Evolutionary conservation across 2,797 vertebrate genomes (phyloP).

Genomic region (Pagetopsis macropterus): DNA sequence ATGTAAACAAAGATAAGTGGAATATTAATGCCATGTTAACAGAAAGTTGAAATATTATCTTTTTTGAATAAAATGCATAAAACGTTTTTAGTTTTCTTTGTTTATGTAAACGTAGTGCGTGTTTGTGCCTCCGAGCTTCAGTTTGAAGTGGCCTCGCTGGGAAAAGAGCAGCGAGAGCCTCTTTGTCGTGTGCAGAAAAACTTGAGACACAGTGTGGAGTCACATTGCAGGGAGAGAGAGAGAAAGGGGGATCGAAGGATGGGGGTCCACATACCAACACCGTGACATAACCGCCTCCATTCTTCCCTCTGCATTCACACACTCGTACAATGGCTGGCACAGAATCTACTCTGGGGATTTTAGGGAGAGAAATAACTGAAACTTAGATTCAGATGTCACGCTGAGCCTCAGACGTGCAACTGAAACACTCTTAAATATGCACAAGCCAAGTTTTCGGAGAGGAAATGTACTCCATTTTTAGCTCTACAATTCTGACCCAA

Average conservation of each 20-base stretch:
- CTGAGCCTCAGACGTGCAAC: slow-evolving; percentile 5
- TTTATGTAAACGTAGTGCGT: too few relatives aligned
- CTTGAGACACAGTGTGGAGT: slow-evolving; percentile 42
- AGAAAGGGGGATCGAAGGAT: slow-evolving; percentile 40
- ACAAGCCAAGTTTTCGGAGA: background rate
- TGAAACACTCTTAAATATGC: background rate
- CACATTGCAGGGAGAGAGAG: slow-evolving; percentile 37
- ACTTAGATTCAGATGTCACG: slow-evolving; percentile 33
- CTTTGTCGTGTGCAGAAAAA: slow-evolving; percentile 11
- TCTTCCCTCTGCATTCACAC: slow-evolving; percentile 24
- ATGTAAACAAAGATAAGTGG: too few relatives aligned
- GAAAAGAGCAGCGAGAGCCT: slow-evolving; percentile 17
- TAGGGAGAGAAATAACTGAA: slow-evolving; percentile 31
- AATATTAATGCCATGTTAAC: too few relatives aligned
- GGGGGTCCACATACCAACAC: slow-evolving; percentile 63
- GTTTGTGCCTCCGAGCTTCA: background rate
- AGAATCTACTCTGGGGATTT: slow-evolving; percentile 32
- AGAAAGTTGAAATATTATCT: too few relatives aligned
- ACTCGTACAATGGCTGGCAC: slow-evolving; percentile 66
- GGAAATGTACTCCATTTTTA: slow-evolving; percentile 26
- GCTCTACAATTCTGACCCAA: slow-evolving; percentile 49
- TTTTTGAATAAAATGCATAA: too few relatives aligned
- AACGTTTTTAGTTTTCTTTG: too few relatives aligned
- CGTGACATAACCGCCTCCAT: slow-evolving; percentile 70
- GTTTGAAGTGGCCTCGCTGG: slow-evolving; percentile 32